Conservation (phyloP, 2,113 vertebrate genomes). For the Perccottus glenii region DNA sequence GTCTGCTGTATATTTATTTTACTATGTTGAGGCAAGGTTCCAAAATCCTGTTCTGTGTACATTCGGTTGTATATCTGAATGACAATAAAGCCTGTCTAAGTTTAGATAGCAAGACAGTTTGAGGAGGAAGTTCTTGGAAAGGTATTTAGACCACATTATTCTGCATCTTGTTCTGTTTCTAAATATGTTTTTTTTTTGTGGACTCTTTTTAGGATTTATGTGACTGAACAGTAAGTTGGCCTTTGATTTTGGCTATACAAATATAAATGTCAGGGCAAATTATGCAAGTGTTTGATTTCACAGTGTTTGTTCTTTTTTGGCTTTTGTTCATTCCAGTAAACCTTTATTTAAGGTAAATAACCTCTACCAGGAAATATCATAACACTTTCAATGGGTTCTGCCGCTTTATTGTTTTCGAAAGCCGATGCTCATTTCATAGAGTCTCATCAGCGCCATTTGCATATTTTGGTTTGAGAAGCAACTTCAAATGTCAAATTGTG, state of each 20-base stretch:
- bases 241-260: background rate
- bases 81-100: too few relatives aligned
- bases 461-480: conserved; percentile 47
- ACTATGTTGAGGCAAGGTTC: too few relatives aligned
- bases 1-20: too few relatives aligned
- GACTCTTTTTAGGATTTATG: too few relatives aligned
- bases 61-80: too few relatives aligned
- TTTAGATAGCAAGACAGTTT: too few relatives aligned
- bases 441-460: conserved; percentile 50
- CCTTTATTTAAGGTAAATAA: conserved; percentile 15
- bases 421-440: conserved; percentile 46
- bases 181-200: too few relatives aligned
- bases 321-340: conserved; percentile 7
- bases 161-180: too few relatives aligned
- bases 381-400: conserved; percentile 12
- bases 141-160: too few relatives aligned
- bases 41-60: too few relatives aligned
- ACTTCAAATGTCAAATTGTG: conserved; percentile 33
- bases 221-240: too few relatives aligned
- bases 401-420: conserved; percentile 42
- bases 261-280: conserved; percentile 9
- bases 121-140: too few relatives aligned
- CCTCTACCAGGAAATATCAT: conserved; percentile 21
- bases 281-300: conserved; percentile 12
- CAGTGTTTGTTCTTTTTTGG: background rate